Evolutionary conservation across 2,797 vertebrate genomes (phyloP).

Genomic region (Meda fulgida): DNA sequence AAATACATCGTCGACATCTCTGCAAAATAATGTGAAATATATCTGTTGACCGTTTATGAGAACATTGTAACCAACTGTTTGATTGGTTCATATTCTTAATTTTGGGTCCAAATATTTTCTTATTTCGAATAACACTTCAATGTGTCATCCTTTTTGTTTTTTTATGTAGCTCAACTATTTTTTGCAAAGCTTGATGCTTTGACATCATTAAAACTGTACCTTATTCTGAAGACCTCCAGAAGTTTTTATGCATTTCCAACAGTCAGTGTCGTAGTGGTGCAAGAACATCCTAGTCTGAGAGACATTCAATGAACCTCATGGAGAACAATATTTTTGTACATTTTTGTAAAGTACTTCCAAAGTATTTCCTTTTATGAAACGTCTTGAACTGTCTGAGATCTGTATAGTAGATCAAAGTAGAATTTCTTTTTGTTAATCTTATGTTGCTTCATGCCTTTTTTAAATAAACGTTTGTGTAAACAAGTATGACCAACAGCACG

Average conservation of each 20-base stretch:
- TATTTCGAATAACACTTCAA: conserved; percentile 4
- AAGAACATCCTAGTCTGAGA: conserved; percentile 16
- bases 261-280: neutral
- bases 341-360: conserved; percentile 53
- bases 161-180: conserved; percentile 10
- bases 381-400: conserved; percentile 16
- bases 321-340: conserved; percentile 44
- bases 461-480: conserved; percentile 39
- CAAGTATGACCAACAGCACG: neutral
- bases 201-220: conserved; percentile 33
- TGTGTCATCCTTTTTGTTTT: neutral
- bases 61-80: conserved; percentile 6
- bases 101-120: conserved; percentile 47
- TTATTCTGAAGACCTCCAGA: neutral
- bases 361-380: conserved; percentile 41
- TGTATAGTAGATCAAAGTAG: conserved; percentile 31
- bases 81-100: conserved; percentile 16
- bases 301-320: neutral
- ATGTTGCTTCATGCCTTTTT: conserved; percentile 38
- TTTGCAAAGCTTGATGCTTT: conserved; percentile 16
- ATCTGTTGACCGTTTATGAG: neutral
- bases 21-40: conserved; percentile 32
- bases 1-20: neutral
- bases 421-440: conserved; percentile 32
- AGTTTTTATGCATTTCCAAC: conserved; percentile 1